Conservation (phyloP, 1,140 invertebrate genomes). For the Anagrus nilaparvatae region DNA sequence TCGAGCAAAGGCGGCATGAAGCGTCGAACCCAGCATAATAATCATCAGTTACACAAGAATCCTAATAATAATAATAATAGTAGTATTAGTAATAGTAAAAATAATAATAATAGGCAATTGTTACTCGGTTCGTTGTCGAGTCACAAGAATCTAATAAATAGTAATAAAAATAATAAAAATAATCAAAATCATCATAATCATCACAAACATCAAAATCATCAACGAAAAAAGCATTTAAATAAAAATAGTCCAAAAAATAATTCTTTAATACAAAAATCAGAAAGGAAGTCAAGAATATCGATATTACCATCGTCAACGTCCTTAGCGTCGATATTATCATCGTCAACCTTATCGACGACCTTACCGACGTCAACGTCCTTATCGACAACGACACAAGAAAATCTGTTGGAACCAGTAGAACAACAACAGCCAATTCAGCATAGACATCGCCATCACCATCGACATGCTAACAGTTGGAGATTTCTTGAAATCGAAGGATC, state of each 20-base stretch:
- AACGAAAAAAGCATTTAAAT: background rate
- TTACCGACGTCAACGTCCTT: background rate
- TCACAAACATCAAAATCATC: background rate
- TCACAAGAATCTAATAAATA: background rate
- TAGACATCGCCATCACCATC: conserved; percentile 8
- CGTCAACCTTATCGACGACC: background rate
- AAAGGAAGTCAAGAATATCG: background rate
- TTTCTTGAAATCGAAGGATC: background rate
- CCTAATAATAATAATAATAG: background rate
- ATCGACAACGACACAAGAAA: background rate
- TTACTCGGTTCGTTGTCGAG: background rate
- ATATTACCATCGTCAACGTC: background rate
- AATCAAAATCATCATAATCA: background rate
- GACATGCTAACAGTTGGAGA: conserved; percentile 7
- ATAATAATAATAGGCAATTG: background rate
- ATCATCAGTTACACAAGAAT: conserved; percentile 3
- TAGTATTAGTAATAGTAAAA: background rate
- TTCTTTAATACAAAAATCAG: too few relatives aligned
- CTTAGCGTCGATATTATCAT: background rate
- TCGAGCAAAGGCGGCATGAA: conserved; percentile 30
- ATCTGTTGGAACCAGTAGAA: background rate
- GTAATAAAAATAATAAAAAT: background rate
- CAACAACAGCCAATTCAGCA: background rate
- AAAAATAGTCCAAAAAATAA: background rate
- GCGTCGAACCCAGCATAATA: conserved; percentile 8